Evolutionary conservation across 2,888 invertebrate species (phyloP).

Genomic region (Ephialtes manifestator): DNA sequence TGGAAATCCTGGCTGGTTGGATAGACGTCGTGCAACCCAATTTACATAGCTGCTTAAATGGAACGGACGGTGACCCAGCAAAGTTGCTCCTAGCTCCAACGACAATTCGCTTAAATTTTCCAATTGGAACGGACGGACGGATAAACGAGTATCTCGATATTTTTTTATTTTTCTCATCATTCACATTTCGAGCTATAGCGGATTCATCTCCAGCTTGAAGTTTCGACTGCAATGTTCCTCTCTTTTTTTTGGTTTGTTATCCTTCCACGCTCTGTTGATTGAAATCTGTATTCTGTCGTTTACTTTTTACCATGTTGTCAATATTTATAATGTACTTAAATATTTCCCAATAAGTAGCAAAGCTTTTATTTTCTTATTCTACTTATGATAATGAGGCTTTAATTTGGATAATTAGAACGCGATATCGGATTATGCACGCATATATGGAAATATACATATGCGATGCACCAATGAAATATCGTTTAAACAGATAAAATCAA

Average conservation of each 20-base stretch:
- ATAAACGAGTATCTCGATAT: slow-evolving; percentile 66
- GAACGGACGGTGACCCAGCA: slow-evolving; percentile 27
- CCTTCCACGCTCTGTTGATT: slow-evolving; percentile 20
- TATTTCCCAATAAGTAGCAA: neutral
- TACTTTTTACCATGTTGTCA: neutral
- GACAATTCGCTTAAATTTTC: slow-evolving; percentile 59
- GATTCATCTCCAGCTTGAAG: slow-evolving; percentile 5
- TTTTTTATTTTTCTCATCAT: slow-evolving; percentile 42
- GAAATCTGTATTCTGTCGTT: slow-evolving; percentile 20
- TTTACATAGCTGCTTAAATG: slow-evolving; percentile 62
- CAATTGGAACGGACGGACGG: slow-evolving; percentile 49
- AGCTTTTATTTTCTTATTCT: neutral
- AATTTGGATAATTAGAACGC: slow-evolving; percentile 49
- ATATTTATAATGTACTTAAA: no score
- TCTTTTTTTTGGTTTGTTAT: slow-evolving; percentile 42
- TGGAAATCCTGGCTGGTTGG: slow-evolving; percentile 11
- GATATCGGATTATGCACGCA: slow-evolving; percentile 5
- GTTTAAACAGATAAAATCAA: slow-evolving; percentile 49
- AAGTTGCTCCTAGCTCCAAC: slow-evolving; percentile 43
- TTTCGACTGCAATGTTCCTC: slow-evolving; percentile 11
- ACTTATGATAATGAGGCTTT: slow-evolving; percentile 39
- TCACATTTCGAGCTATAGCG: slow-evolving; percentile 32
- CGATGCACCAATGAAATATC: slow-evolving; percentile 58
- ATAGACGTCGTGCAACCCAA: slow-evolving; percentile 51
- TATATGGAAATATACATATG: neutral